Base-by-base conservation (phyloP, 2,797 vertebrate species). In the Perodicticus potto region DNA sequence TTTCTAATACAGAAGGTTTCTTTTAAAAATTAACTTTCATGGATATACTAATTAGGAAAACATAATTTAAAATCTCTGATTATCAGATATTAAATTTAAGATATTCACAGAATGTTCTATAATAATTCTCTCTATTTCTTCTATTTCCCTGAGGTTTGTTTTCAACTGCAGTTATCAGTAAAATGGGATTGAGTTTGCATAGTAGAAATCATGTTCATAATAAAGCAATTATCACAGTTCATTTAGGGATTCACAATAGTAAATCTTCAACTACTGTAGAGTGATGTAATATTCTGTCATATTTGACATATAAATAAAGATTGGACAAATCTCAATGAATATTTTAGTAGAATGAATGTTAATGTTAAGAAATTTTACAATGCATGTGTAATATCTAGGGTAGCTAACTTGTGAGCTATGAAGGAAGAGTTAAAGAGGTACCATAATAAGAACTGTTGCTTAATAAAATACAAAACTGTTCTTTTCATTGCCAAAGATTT, bases 71-170 rank as follows among this genome's bases (percentile, higher is more conserved):
- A n/a, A 25, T 20, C 72, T 69, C 7, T 63, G 16, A 91, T 83
- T 37, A 82, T 80, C 14, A 94, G 80, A 87, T 72, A 84, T 37
- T 67, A 84, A 89, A 83, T 53, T 69, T 27, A 77, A 82, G 45
- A n/a, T 37, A 82, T 37, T 73, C 16, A 63, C 17, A 32, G 69
- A 65, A 49, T 55, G n/a, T 19, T 55, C 3, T 20, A 43, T 17
- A 78, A 27, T 78, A 34, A 7, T 17, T 72, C 1, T 80, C n/a
- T n/a, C 40, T 40, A 40, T 40, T 40, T 40, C 40, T 65, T 57
- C 23, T 78, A 53, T 57, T 59, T 84, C 13, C 40, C 49, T 82
- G 2, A 22, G 45, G 53, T 91, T 80, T 81, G 20, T 59, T 93
- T 90, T 81, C 57, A 91, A 53, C 29, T 32, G 25, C 8, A 43